These are phyloP conservation scores for Siniperca knerii DNA, from an alignment of 2,113 vertebrate genomes.

Conservation along the genomic window DNA sequence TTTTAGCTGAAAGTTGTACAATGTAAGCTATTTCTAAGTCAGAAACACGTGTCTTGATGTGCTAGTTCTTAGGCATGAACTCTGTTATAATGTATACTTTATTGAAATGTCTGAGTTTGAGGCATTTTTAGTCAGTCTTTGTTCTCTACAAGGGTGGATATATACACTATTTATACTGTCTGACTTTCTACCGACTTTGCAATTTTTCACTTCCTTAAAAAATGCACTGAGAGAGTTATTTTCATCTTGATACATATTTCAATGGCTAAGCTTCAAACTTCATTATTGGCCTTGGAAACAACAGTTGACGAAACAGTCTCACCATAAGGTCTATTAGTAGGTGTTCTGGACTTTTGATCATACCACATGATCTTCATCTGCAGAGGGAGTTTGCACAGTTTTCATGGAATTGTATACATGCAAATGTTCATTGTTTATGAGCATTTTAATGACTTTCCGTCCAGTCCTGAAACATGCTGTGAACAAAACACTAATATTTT, in stretches of 20 bases:
- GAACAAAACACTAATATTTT: no score
- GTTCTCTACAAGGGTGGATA: neutral
- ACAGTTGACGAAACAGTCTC: neutral
- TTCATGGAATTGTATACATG: neutral
- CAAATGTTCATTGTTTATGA: neutral
- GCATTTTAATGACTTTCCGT: neutral
- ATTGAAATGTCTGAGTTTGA: neutral
- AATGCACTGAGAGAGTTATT: neutral
- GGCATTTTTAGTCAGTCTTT: neutral
- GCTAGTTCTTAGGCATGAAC: neutral
- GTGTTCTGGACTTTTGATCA: neutral
- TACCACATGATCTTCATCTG: neutral
- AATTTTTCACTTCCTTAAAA: no score
- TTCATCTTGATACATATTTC: conserved; percentile 1
- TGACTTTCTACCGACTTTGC: neutral
- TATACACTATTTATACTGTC: neutral
- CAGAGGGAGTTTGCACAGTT: neutral
- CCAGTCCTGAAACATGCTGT: no score
- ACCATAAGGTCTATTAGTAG: neutral
- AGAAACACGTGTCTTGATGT: neutral
- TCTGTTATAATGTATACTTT: neutral
- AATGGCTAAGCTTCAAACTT: neutral
- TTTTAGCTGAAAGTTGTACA: neutral
- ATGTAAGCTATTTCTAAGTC: neutral
- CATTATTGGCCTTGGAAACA: neutral